Base-by-base conservation (phyloP, 2,113 vertebrate genomes). In the Gymnarchus niloticus region DNA sequence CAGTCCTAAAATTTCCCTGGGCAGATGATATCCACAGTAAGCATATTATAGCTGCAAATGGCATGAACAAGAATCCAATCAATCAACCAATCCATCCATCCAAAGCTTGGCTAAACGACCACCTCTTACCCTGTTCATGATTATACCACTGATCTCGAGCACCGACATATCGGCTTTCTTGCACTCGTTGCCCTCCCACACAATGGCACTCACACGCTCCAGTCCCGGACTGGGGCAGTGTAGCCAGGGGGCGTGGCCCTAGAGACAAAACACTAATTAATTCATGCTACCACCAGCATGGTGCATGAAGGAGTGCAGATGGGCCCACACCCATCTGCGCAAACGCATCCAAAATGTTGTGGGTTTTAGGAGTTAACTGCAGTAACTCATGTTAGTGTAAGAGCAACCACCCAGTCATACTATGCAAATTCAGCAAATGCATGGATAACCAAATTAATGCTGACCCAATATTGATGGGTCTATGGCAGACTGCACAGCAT, bases 81-180 rank as follows among this genome's bases (percentile, higher is more conserved):
- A n/a, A n/a, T n/a, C n/a, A n/a, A n/a, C n/a, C n/a, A n/a, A n/a
- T n/a, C n/a, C n/a, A n/a, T n/a, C n/a, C n/a, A n/a, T n/a, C n/a
- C n/a, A n/a, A n/a, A n/a, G n/a, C n/a, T n/a, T n/a, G n/a, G n/a
- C n/a, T n/a, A n/a, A n/a, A n/a, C 0, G 61, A 37, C 3, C 7
- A 61, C 88, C 91, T 91, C 96, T 96, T 86, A 99, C 98, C 91
- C 95, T 94, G 93, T 99, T 99, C 97, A 99, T 99, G 85, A 99
- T 99, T 96, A 99, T 99, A 41, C 98, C 97, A 80, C 98, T 99
- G 95, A 99, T 99, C 92, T 99, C 98, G 92, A 99, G 96, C 2
- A 99, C 98, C 51, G 98, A 99, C 97, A 99, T 99, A 91, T 99
- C 98, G 0, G 98, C 98, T 90, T 99, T 99, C 94, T 99, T 99